Percentiles rank a stretch among this genome's conserved stretches.
Evolutionary conservation across 1,140 invertebrate species (phyloP).

Genomic region (Orchesella cincta): DNA sequence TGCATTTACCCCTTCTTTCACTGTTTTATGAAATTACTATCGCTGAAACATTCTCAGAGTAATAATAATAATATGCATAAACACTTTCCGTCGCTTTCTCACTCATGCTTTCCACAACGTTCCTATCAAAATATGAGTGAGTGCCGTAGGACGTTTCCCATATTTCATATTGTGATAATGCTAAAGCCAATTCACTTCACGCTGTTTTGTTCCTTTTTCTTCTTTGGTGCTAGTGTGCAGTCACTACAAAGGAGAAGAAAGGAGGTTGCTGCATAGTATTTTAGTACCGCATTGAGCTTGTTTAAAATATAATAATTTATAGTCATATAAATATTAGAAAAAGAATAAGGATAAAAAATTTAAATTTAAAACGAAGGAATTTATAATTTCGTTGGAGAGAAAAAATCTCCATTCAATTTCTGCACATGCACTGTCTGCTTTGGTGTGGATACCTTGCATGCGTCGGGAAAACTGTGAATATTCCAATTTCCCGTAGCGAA

Average conservation of each 20-base stretch:
- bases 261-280: too few species aligned
- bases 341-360: too few species aligned
- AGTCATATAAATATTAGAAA: background rate
- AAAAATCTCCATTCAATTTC: too few species aligned
- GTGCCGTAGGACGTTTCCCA: background rate
- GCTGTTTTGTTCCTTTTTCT: background rate
- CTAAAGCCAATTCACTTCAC: slow-evolving; percentile 2
- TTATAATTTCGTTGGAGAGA: too few species aligned
- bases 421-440: too few species aligned
- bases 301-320: background rate
- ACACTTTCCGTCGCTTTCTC: background rate
- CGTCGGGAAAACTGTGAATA: background rate
- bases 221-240: too few species aligned
- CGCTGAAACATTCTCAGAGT: background rate
- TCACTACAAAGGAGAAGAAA: too few species aligned
- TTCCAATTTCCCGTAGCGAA: background rate
- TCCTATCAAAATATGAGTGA: background rate
- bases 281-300: too few species aligned
- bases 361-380: too few species aligned
- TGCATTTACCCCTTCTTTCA: background rate
- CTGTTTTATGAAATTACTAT: background rate
- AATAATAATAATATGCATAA: slow-evolving; percentile 17
- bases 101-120: background rate
- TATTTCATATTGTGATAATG: slow-evolving; percentile 12
- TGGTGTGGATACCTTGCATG: too few species aligned